Evolutionary conservation across 2,797 vertebrate genomes (phyloP).

Genomic region (Enoplosus armatus): DNA sequence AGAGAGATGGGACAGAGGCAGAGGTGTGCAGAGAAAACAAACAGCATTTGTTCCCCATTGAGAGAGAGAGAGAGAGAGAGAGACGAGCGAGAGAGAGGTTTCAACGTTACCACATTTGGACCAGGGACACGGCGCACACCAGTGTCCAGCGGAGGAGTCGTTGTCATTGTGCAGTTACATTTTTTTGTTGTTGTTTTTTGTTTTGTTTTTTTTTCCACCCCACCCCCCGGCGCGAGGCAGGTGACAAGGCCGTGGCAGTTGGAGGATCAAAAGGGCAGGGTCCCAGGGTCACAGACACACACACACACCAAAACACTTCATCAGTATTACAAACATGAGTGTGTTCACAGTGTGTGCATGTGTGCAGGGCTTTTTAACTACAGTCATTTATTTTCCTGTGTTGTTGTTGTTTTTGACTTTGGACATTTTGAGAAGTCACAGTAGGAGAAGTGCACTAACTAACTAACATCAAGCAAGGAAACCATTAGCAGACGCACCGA

Average conservation of each 20-base stretch:
- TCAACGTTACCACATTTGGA: conserved; percentile 81
- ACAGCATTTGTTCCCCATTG: conserved; percentile 72
- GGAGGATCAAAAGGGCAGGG: conserved; percentile 87
- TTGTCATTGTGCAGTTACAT: conserved; percentile 80
- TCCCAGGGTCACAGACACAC: conserved; percentile 89
- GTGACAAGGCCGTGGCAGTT: conserved; percentile 87
- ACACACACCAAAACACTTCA: conserved; percentile 92
- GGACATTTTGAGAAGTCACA: too few species aligned
- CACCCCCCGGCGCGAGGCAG: conserved; percentile 80
- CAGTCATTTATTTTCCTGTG: too few species aligned
- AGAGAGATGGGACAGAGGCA: conserved; percentile 45
- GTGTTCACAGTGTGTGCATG: too few species aligned
- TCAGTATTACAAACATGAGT: conserved; percentile 99
- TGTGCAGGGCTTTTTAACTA: too few species aligned
- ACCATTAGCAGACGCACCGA: too few species aligned
- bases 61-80: conserved; percentile 75
- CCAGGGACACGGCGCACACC: conserved; percentile 87
- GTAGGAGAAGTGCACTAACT: too few species aligned
- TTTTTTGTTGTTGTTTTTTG: too few species aligned
- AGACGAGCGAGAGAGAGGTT: too few species aligned
- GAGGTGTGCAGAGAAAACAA: conserved; percentile 60
- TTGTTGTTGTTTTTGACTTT: too few species aligned
- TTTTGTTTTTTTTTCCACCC: conserved; percentile 27
- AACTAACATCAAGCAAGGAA: too few species aligned
- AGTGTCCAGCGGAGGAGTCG: conserved; percentile 83